Base-by-base conservation (phyloP, 2,797 vertebrate genomes). In the Aselliscus stoliczkanus region DNA sequence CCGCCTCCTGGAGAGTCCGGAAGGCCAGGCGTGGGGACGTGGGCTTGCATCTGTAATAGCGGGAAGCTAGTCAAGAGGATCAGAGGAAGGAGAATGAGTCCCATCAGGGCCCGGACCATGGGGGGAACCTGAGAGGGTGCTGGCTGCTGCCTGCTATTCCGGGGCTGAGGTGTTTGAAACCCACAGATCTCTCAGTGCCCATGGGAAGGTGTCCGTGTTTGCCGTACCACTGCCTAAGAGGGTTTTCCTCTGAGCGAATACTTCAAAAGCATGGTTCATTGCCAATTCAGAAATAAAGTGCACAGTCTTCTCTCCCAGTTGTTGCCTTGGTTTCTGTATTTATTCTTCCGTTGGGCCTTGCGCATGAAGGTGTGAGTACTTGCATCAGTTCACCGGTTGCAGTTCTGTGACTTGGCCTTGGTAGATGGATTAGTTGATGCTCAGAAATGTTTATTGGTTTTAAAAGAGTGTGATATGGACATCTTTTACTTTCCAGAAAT, bases 401-500 rank as follows among this genome's bases (percentile, higher is more conserved):
- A 13, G 5, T 56, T 39, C 25, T 64, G 9, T 39, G 50, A 42
- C 18, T 6, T 82, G 83, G 42, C 52, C 9, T 2, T 25, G 64
- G 20, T 6, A 70, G 18, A 34, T 6, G 15, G 27, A 7, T 82
- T 93, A 44, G 64, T 72, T 56, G 73, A 39, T 90, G 34, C 34
- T 83, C 83, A 60, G 6, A 72, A 62, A 54, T 72, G 21, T 64
- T 56, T 31, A 83, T 29, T 77, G n/a, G 34, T 20, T 91, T 88
- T 65, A 69, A 34, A 83, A 52, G 75, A 14, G 52, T 39, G 52
- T 39, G 13, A n/a, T 80, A 2, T 0, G 17, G n/a, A 12, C 34
- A n/a, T 77, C 47, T 89, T 82, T 82, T 47, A 31, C 50, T 69
- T 75, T 42, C 47, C 25, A 84, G 31, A 88, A 87, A 72, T 70